A percentile compares a stretch with the other conserved stretches of the same genome.
These are phyloP conservation scores for Tricholaema leucomelas DNA, from an alignment of 2,113 vertebrate species.

Conservation along the genomic window DNA sequence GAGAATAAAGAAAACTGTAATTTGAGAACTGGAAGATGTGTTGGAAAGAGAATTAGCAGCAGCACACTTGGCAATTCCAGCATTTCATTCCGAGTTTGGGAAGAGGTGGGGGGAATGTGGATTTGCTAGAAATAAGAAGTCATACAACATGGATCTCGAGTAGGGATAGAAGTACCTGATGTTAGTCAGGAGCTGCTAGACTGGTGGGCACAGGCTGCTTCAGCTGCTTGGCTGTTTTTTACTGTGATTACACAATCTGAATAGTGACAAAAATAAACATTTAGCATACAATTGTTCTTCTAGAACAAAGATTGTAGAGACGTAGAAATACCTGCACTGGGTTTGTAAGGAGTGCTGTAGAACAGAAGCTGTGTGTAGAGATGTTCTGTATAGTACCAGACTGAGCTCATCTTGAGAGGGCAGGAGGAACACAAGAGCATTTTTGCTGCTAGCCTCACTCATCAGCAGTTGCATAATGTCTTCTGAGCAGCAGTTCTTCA, in stretches of 20 bases:
- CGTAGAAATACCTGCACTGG: not conserved
- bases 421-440: not conserved
- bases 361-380: not conserved
- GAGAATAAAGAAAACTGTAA: not conserved
- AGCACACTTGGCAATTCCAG: not conserved
- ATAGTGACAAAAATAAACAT: not conserved
- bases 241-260: not conserved
- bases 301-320: not conserved
- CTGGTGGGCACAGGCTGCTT: not conserved
- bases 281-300: not conserved
- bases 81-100: not conserved
- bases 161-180: not conserved
- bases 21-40: not conserved
- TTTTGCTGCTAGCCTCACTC: not conserved
- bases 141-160: not conserved
- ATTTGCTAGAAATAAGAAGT: not conserved
- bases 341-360: not conserved
- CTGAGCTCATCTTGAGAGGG: not conserved
- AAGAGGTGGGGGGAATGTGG: not conserved
- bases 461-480: not conserved
- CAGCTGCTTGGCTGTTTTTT: not conserved
- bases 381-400: not conserved
- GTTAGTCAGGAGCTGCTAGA: not conserved
- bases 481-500: not conserved
- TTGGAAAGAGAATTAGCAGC: not conserved